Conservation (phyloP, 2,888 invertebrate genomes). For the Siphlonurus alternatus region DNA sequence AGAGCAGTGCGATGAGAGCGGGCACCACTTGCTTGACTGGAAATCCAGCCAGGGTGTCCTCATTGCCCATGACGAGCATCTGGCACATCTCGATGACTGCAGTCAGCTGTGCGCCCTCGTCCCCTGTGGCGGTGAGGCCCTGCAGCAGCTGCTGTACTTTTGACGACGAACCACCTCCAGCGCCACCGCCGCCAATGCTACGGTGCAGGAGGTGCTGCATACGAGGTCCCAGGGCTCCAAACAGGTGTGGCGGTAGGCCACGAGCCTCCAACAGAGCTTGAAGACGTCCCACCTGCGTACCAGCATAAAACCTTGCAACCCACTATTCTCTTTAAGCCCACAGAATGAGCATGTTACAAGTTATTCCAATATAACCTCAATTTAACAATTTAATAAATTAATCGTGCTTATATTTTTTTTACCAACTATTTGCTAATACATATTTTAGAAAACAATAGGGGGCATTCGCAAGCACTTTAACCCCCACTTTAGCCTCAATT, state of each 20-base stretch:
- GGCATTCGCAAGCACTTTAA: too few species aligned
- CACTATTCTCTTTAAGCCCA: too few species aligned
- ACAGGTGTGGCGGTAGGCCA: constrained; percentile 90
- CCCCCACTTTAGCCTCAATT: too few species aligned
- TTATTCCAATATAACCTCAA: too few species aligned
- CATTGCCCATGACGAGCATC: constrained; percentile 96
- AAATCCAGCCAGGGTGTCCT: constrained; percentile 95
- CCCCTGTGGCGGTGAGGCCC: constrained; percentile 81
- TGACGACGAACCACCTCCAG: constrained; percentile 36
- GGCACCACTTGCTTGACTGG: constrained; percentile 96
- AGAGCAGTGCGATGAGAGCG: constrained; percentile 76
- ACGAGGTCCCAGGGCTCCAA: constrained; percentile 86
- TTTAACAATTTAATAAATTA: too few species aligned
- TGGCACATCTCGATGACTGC: constrained; percentile 98
- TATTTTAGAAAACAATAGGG: too few species aligned
- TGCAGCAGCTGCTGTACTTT: constrained; percentile 88
- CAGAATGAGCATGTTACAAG: too few species aligned
- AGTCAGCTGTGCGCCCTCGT: constrained; percentile 90
- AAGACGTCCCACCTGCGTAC: constrained; percentile 46
- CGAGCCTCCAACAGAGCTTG: constrained; percentile 89
- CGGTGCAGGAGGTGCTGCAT: constrained; percentile 93
- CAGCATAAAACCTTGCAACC: too few species aligned
- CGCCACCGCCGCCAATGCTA: constrained; percentile 68
- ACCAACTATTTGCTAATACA: too few species aligned
- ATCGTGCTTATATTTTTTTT: too few species aligned